These are phyloP conservation scores for Siniperca chuatsi DNA, from an alignment of 2,113 vertebrate genomes.

Conservation along the genomic window DNA sequence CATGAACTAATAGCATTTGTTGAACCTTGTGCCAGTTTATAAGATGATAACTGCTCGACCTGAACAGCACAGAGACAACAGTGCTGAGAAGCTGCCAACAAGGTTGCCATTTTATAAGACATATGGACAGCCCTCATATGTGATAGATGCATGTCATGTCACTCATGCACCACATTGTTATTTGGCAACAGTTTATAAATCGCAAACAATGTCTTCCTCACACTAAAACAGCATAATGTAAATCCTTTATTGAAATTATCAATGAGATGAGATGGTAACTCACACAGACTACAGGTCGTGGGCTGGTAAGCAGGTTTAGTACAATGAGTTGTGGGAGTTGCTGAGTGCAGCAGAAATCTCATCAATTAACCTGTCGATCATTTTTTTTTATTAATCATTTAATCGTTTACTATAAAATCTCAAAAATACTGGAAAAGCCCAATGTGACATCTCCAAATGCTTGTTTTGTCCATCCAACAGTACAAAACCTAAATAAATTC, in stretches of 20 bases:
- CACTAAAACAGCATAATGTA: not conserved
- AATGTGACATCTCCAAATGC: not conserved
- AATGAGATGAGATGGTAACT: not conserved
- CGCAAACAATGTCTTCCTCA: not conserved
- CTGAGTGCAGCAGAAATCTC: not conserved
- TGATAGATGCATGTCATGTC: not conserved
- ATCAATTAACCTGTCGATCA: too few species aligned
- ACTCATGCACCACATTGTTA: not conserved
- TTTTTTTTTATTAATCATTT: not conserved
- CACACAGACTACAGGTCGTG: not conserved
- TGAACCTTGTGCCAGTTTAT: not conserved
- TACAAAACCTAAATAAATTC: too few species aligned
- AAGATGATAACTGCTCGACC: not conserved
- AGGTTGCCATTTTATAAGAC: not conserved
- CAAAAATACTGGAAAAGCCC: too few species aligned
- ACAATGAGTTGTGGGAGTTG: not conserved
- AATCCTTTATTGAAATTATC: not conserved
- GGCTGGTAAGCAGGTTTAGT: not conserved
- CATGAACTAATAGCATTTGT: not conserved
- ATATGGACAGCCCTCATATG: not conserved
- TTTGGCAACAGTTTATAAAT: not conserved
- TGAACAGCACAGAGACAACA: not conserved
- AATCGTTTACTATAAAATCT: too few species aligned
- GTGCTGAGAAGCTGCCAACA: not conserved
- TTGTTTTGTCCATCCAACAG: not conserved